Conservation (phyloP, 2,113 vertebrate genomes). For the Rhabdomys dilectus region DNA sequence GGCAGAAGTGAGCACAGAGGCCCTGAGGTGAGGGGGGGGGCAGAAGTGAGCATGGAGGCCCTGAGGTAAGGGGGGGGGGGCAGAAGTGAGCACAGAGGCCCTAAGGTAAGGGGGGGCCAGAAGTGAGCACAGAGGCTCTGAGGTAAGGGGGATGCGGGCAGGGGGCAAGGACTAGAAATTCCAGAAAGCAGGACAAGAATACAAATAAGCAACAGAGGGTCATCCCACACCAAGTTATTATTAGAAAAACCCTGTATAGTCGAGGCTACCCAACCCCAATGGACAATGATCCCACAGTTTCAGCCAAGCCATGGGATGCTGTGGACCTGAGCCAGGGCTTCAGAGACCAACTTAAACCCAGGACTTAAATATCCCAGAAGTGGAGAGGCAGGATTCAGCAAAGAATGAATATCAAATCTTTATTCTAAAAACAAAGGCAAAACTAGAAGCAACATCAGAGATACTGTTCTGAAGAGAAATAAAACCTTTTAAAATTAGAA, state of each 20-base stretch:
- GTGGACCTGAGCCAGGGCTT: background rate
- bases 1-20: background rate
- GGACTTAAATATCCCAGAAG: background rate
- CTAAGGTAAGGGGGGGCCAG: too few relatives aligned
- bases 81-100: too few relatives aligned
- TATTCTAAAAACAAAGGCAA: background rate
- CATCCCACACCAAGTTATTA: conserved; percentile 27
- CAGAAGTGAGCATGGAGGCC: too few relatives aligned
- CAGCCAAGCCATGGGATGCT: background rate
- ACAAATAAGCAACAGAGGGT: background rate
- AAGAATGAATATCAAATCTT: background rate
- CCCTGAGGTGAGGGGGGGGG: too few relatives aligned
- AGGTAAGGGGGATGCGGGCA: background rate
- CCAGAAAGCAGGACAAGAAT: background rate
- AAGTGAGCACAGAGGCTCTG: too few relatives aligned
- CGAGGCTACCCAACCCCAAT: background rate
- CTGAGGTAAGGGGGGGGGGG: too few relatives aligned
- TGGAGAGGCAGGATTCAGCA: background rate
- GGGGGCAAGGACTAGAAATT: background rate
- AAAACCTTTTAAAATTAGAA: background rate
- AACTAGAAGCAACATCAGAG: background rate
- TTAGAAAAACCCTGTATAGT: background rate
- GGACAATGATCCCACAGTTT: background rate
- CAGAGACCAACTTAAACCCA: background rate
- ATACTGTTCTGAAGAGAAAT: background rate